These are phyloP conservation scores for Drepanosiphum platanoidis DNA, from an alignment of 2,888 invertebrate genomes.

Conservation along the genomic window DNA sequence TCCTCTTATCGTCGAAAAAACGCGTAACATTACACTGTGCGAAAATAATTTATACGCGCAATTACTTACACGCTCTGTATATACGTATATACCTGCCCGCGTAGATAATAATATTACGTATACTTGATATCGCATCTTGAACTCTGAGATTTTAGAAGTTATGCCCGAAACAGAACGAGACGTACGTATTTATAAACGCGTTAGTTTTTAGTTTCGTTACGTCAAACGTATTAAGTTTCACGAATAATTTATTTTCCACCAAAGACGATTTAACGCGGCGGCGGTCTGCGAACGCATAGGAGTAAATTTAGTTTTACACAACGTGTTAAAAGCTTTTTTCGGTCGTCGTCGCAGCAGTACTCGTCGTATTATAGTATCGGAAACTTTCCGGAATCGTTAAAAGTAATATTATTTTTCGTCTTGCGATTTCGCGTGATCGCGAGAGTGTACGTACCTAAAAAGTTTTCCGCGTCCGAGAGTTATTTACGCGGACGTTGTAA, in stretches of 20 bases:
- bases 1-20: too few species aligned
- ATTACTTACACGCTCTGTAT: too few species aligned
- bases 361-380: background rate
- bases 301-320: background rate
- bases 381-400: background rate
- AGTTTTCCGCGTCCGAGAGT: too few species aligned
- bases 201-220: background rate
- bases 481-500: too few species aligned
- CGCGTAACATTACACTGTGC: too few species aligned
- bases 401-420: background rate
- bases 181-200: too few species aligned
- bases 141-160: background rate
- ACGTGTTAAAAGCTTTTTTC: background rate
- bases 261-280: background rate
- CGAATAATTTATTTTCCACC: background rate
- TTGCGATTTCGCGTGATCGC: too few species aligned
- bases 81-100: too few species aligned
- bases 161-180: background rate
- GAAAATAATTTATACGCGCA: too few species aligned
- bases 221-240: background rate
- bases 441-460: too few species aligned
- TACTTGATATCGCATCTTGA: background rate
- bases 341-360: too few species aligned
- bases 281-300: background rate
- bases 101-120: too few species aligned